These are phyloP conservation scores for Montipora efflorescens DNA, from an alignment of 64 coral and sea anemone genomes.

Conservation along the genomic window DNA sequence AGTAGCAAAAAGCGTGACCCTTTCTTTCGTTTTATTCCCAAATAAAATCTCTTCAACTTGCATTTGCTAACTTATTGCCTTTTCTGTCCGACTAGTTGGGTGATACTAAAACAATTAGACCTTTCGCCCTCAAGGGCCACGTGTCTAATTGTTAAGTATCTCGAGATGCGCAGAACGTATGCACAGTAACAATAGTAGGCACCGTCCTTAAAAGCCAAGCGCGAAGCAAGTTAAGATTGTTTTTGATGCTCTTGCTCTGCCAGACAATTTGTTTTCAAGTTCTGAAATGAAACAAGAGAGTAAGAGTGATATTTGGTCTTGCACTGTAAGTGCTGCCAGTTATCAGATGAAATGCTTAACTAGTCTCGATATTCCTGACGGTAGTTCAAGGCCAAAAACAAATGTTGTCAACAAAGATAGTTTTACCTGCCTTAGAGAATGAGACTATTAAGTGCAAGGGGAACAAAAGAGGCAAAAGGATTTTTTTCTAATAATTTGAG, in stretches of 20 bases:
- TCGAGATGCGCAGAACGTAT: too few species aligned
- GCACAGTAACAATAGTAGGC: too few species aligned
- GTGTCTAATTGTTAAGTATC: too few species aligned
- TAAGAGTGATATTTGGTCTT: not conserved
- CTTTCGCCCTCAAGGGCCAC: too few species aligned
- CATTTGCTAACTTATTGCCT: too few species aligned
- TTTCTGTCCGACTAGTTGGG: too few species aligned
- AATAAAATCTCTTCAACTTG: too few species aligned
- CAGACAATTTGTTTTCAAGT: not conserved
- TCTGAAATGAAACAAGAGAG: not conserved
- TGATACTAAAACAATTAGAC: too few species aligned
- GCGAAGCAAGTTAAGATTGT: not conserved
- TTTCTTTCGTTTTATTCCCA: too few species aligned
- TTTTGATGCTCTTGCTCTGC: not conserved
- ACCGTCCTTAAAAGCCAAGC: not conserved
- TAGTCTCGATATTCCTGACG: not conserved
- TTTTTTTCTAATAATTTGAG: not conserved
- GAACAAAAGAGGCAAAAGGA: not conserved
- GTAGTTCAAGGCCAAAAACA: constrained; percentile 2
- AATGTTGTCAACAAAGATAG: not conserved
- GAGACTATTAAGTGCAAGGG: not conserved
- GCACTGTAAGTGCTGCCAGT: not conserved
- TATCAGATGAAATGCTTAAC: not conserved
- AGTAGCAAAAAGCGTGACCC: too few species aligned
- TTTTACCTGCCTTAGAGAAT: not conserved